These are phyloP conservation scores for Nysson spinosus DNA, from an alignment of 2,888 invertebrate genomes.

Conservation along the genomic window DNA sequence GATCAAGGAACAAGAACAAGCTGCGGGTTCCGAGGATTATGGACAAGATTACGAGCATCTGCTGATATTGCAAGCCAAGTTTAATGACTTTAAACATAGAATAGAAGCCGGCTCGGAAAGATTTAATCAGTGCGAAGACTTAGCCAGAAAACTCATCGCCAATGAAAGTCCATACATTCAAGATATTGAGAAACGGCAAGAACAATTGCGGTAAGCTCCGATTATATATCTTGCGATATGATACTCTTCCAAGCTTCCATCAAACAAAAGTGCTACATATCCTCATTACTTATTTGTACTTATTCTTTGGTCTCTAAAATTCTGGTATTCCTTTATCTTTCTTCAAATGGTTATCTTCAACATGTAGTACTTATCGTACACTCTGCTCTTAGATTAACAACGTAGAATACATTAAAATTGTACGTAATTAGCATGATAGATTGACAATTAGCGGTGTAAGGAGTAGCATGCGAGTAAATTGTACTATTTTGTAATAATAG, in stretches of 20 bases:
- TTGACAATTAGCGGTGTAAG: neutral
- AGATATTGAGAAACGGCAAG: constrained; percentile 91
- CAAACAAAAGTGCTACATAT: too few relatives aligned
- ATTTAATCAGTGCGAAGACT: constrained; percentile 92
- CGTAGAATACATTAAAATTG: neutral
- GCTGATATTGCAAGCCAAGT: constrained; percentile 90
- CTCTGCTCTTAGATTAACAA: neutral
- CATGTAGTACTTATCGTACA: too few relatives aligned
- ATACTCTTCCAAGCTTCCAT: too few relatives aligned
- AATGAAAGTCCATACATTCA: constrained; percentile 91
- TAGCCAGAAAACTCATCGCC: constrained; percentile 92
- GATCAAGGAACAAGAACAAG: constrained; percentile 94
- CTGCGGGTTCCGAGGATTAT: constrained; percentile 94
- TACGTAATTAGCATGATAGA: neutral
- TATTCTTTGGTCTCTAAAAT: too few relatives aligned
- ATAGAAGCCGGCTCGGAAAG: constrained; percentile 94
- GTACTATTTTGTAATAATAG: neutral
- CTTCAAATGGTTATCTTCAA: too few relatives aligned
- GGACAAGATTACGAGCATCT: constrained; percentile 96
- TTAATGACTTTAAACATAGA: constrained; percentile 94
- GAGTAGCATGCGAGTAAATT: constrained; percentile 1
- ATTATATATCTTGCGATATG: too few relatives aligned
- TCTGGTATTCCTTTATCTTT: too few relatives aligned
- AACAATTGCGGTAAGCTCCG: constrained; percentile 90
- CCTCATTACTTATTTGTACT: too few relatives aligned